phyloP scores from a whole-genome alignment of 1,140 invertebrate genomes.

The Samia ricini region DNA sequence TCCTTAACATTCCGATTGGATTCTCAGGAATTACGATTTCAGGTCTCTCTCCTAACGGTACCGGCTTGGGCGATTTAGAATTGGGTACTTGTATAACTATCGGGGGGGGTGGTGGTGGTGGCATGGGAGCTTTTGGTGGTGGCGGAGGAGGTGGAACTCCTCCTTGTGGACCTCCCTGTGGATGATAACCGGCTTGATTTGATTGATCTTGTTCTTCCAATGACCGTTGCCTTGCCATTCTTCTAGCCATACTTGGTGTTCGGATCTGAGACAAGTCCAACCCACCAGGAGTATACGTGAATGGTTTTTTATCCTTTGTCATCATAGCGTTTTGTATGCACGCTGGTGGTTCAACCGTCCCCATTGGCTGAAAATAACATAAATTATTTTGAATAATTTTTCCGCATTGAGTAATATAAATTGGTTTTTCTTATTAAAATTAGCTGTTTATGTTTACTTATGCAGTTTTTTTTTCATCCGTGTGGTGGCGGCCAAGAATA shows the following conservation, averaged over 20 bases:
- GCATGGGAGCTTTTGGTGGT: slow-evolving; percentile 65
- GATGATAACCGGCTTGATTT: slow-evolving; percentile 70
- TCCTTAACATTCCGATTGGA: slow-evolving; percentile 79
- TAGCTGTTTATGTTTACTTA: too few relatives aligned
- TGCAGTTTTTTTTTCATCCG: too few relatives aligned
- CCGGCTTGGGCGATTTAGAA: slow-evolving; percentile 66
- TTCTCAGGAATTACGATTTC: slow-evolving; percentile 85
- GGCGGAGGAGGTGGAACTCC: slow-evolving; percentile 79
- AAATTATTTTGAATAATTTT: slow-evolving; percentile 11
- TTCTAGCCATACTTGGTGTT: slow-evolving; percentile 92
- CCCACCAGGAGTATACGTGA: slow-evolving; percentile 95
- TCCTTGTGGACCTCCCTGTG: slow-evolving; percentile 68
- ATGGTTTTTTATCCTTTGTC: slow-evolving; percentile 96
- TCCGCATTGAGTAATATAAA: too few relatives aligned
- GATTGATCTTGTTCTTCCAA: slow-evolving; percentile 76
- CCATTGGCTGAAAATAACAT: slow-evolving; percentile 60
- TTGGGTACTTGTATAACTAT: slow-evolving; percentile 72
- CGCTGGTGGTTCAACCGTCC: slow-evolving; percentile 84
- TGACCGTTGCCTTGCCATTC: slow-evolving; percentile 81
- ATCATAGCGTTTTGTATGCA: slow-evolving; percentile 96
- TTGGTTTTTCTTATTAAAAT: too few relatives aligned
- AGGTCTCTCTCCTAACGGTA: slow-evolving; percentile 74
- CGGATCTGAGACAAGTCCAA: slow-evolving; percentile 93
- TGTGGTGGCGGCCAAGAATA: too few relatives aligned
- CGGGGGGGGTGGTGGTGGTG: slow-evolving; percentile 78